phyloP scores from a whole-genome alignment of 2,888 invertebrate genomes.

The Bombylius discolor region DNA sequence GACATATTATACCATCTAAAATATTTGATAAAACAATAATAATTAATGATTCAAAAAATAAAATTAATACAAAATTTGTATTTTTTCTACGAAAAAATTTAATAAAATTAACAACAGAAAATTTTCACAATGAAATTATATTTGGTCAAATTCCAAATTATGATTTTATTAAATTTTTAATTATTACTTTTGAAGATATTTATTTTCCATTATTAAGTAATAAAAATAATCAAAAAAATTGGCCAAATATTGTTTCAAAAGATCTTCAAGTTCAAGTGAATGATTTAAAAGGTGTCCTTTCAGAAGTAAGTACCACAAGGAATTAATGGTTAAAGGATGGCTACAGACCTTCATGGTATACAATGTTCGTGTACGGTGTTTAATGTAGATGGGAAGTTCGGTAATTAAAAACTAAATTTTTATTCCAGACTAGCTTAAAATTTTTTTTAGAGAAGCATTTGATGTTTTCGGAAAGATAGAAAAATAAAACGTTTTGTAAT shows the following conservation, averaged over 20 bases:
- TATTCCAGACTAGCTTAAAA: too few species aligned
- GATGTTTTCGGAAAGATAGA: too few species aligned
- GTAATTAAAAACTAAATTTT: too few species aligned
- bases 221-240: slow-evolving; percentile 51
- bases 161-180: slow-evolving; percentile 47
- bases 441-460: too few species aligned
- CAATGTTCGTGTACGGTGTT: too few species aligned
- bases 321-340: too few species aligned
- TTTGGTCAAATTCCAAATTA: slow-evolving; percentile 45
- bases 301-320: too few species aligned
- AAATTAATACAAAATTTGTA: slow-evolving; percentile 32
- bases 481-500: too few species aligned
- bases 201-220: slow-evolving; percentile 61
- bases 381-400: too few species aligned
- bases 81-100: slow-evolving; percentile 43
- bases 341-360: too few species aligned
- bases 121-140: slow-evolving; percentile 39
- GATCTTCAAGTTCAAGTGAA: slow-evolving; percentile 40
- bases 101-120: slow-evolving; percentile 32
- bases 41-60: background rate
- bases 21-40: background rate
- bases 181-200: slow-evolving; percentile 57
- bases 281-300: slow-evolving; percentile 17
- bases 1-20: slow-evolving; percentile 38
- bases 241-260: slow-evolving; percentile 57